Conservation (phyloP, 37 sponge, comb jelly and placozoan genomes). For the Oopsacas minuta region DNA sequence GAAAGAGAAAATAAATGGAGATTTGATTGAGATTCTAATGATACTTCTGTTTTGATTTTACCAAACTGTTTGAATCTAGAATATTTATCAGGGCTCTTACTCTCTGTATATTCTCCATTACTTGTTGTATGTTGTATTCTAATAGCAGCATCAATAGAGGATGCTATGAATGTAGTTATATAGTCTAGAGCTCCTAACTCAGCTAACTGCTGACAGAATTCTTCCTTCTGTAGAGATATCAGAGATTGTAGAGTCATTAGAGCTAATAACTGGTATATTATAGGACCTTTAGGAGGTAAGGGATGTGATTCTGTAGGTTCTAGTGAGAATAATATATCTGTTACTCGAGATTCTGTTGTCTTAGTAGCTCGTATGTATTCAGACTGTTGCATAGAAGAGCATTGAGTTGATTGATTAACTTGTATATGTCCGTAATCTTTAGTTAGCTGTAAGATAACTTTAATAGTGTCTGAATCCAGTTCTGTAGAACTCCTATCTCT, state of each 20-base stretch:
- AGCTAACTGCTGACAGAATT: background rate
- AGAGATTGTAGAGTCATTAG: background rate
- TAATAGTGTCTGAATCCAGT: background rate
- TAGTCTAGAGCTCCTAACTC: background rate
- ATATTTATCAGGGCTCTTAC: background rate
- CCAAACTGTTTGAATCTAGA: background rate
- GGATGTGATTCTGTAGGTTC: conserved; percentile 3
- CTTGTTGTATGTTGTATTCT: background rate
- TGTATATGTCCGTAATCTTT: background rate
- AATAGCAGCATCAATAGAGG: background rate
- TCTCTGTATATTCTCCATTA: background rate
- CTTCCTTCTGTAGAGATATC: conserved; percentile 9
- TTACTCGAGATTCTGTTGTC: background rate
- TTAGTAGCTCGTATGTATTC: background rate
- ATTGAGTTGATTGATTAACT: background rate
- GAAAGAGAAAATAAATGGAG: background rate
- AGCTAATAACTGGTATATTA: background rate
- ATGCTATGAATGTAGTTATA: background rate
- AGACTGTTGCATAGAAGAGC: background rate
- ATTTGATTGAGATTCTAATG: background rate
- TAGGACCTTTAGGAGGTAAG: background rate
- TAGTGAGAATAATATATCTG: background rate
- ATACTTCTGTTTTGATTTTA: background rate
- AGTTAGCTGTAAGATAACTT: background rate
- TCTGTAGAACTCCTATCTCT: background rate